Conservation (phyloP, 2,888 invertebrate genomes). For the Meiosimyza platycephala region DNA sequence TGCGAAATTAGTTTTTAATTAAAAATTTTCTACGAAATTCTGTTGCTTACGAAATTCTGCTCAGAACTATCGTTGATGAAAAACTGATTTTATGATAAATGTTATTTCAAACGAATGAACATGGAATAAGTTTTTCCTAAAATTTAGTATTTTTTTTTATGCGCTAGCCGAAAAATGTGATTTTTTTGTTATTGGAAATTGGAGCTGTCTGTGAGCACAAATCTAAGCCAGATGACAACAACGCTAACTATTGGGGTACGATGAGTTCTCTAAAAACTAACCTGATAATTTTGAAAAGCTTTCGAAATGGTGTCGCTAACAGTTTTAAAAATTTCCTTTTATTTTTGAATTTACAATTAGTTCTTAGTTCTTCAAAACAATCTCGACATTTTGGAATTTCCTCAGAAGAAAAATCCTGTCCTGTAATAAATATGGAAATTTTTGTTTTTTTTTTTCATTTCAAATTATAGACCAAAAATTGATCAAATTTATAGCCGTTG, state of each 20-base stretch:
- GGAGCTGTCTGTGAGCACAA: too few species aligned
- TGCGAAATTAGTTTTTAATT: too few species aligned
- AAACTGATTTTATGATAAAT: too few species aligned
- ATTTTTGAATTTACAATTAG: slow-evolving; percentile 47
- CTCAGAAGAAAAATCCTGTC: slow-evolving; percentile 41
- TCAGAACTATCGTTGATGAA: too few species aligned
- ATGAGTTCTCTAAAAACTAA: slow-evolving; percentile 51
- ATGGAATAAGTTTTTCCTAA: too few species aligned
- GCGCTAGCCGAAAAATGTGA: too few species aligned
- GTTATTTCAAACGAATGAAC: too few species aligned
- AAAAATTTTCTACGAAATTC: too few species aligned
- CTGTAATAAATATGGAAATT: slow-evolving; percentile 44
- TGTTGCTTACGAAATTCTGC: too few species aligned
- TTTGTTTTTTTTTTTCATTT: slow-evolving; percentile 7
- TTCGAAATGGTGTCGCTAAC: slow-evolving; percentile 57
- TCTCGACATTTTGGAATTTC: slow-evolving; percentile 42
- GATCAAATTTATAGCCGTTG: neutral
- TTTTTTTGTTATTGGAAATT: too few species aligned
- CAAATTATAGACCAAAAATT: neutral
- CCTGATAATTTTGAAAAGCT: slow-evolving; percentile 59
- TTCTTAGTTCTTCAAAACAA: slow-evolving; percentile 48
- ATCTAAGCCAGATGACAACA: slow-evolving; percentile 1
- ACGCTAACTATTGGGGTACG: neutral
- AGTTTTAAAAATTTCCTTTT: slow-evolving; percentile 52
- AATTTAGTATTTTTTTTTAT: too few species aligned